Conservation (phyloP, 1,140 invertebrate genomes). For the Reticulitermes speratus region DNA sequence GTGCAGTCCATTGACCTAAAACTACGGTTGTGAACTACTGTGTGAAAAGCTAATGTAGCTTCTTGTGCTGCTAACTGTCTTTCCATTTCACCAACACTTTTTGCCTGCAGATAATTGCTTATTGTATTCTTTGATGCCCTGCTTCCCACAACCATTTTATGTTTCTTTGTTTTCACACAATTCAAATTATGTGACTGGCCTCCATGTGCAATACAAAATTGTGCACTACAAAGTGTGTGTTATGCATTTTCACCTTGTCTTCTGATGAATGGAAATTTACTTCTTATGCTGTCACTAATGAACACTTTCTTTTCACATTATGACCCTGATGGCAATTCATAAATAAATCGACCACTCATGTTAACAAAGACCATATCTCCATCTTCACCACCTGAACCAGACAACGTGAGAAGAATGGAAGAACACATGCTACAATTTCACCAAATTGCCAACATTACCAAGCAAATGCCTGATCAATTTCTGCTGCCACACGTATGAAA, state of each 20-base stretch:
- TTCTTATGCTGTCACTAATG: not conserved
- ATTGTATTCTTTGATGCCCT: not conserved
- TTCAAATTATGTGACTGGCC: not conserved
- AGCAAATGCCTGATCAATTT: too few relatives aligned
- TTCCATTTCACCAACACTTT: not conserved
- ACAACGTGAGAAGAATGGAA: too few relatives aligned
- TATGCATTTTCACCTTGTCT: not conserved
- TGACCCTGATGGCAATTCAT: too few relatives aligned
- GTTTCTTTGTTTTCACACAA: constrained; percentile 2
- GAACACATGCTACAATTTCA: too few relatives aligned
- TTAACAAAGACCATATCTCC: too few relatives aligned
- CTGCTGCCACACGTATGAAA: too few relatives aligned
- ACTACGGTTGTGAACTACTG: constrained; percentile 37
- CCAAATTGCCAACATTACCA: too few relatives aligned
- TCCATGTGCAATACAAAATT: not conserved
- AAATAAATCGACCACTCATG: too few relatives aligned
- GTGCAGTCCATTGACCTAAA: constrained; percentile 41
- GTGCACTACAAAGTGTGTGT: not conserved
- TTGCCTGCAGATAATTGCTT: not conserved
- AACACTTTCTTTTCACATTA: not conserved
- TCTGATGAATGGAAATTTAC: not conserved
- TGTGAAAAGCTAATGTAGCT: constrained; percentile 37
- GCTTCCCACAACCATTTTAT: not conserved
- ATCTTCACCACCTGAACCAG: too few relatives aligned
- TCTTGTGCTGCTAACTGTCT: not conserved